Base-by-base conservation (phyloP, 2,888 invertebrate species). In the Steinernema hermaphroditum region DNA sequence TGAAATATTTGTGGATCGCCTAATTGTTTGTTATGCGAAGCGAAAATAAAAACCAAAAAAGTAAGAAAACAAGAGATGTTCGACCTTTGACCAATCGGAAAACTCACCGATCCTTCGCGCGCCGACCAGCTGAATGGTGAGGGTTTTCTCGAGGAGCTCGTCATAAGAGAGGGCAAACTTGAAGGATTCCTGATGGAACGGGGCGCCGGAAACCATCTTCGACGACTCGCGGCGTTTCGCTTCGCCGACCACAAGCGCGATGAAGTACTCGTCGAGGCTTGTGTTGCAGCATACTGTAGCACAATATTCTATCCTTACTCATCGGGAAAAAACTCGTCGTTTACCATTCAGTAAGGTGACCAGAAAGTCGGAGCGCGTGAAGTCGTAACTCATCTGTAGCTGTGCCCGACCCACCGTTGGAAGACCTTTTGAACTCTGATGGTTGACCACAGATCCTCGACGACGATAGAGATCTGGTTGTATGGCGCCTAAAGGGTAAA, bases 401-500 rank as follows among this genome's bases (percentile, higher is more conserved):
- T 78, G 78, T 12, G 73, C 72, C 27, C 75, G 68, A 29, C 75
- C 78, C 4, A 75, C 72, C 19, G 68, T 29, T 19, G 41, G 34
- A 22, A 69, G 49, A 70, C 62, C 71, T 19, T 74, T 74, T 16
- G 69, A 22, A 16, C 73, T 49, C 24, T 54, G 69, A 16, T 75
- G 54, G 34, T 72, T 77, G 44, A 79, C 74, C 46, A 81, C 68
- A 37, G 76, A 77, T 6, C 78, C 78, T 19, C 80, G 75, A 54
- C 75, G 57, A 14, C 80, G 77, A 71, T 80, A 80, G 37, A 80
- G 68, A 68, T 78, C 77, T 50, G 79, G 79, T 27, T 81, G 79
- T 29, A 80, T 75, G 24, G 70, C 68, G 50, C 81, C 80, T 72
- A 75, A n/a, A n/a, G n/a, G n/a, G n/a, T n/a, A n/a, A n/a, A n/a